phyloP scores from a whole-genome alignment of 1,140 invertebrate genomes.

The Leptinotarsa lineolata region DNA sequence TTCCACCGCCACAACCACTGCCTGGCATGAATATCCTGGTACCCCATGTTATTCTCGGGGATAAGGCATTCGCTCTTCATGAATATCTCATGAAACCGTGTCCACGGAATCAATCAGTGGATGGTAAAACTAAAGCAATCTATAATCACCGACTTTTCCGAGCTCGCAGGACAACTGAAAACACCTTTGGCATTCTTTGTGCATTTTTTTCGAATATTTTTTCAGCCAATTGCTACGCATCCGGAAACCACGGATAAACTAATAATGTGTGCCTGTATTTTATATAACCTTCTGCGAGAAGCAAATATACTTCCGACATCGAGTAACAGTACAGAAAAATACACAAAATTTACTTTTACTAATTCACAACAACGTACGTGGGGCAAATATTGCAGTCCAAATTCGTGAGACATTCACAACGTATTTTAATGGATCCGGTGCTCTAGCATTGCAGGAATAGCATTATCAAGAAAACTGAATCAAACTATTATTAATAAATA shows the following conservation, averaged over 20 bases:
- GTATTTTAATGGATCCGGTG: background rate
- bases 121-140: background rate
- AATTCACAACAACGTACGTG: no score
- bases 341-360: no score
- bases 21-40: slow-evolving; percentile 13
- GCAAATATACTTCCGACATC: no score
- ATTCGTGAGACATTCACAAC: background rate
- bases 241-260: background rate
- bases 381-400: no score
- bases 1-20: background rate
- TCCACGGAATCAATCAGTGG: background rate
- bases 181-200: slow-evolving; percentile 13
- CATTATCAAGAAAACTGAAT: background rate
- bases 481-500: background rate
- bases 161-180: background rate
- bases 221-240: background rate
- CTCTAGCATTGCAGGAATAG: background rate
- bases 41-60: background rate
- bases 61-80: slow-evolving; percentile 8
- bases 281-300: no score
- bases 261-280: background rate
- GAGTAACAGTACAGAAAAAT: no score
- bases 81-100: slow-evolving; percentile 14
- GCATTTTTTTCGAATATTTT: slow-evolving; percentile 13
- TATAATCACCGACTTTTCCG: background rate